Evolutionary conservation across 2,888 invertebrate genomes (phyloP).

Genomic region (Ptychoptera albimana): DNA sequence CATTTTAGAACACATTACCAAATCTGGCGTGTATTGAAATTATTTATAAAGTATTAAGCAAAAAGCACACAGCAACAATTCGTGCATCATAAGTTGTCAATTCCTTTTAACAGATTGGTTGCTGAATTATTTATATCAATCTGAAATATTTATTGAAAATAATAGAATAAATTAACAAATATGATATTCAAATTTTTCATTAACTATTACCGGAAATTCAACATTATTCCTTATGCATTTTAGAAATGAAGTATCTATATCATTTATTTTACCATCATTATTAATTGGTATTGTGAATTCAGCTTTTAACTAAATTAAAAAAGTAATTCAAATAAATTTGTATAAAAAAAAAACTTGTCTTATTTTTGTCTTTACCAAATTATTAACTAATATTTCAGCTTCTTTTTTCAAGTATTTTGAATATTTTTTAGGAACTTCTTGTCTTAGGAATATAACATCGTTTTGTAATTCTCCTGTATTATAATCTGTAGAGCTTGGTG

Average conservation of each 20-base stretch:
- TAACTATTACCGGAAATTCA: too few relatives aligned
- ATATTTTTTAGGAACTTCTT: constrained; percentile 15
- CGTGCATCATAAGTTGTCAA: not conserved
- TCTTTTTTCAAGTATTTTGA: constrained; percentile 16
- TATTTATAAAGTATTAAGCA: constrained; percentile 18
- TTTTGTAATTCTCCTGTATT: constrained; percentile 15
- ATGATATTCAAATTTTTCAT: too few relatives aligned
- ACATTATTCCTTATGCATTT: too few relatives aligned
- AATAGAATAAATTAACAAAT: too few relatives aligned
- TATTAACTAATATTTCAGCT: constrained; percentile 17
- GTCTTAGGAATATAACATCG: constrained; percentile 15
- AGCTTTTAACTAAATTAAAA: constrained; percentile 1
- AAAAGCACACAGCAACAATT: constrained; percentile 2
- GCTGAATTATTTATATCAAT: not conserved
- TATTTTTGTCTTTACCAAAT: constrained; percentile 14
- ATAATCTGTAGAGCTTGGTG: too few relatives aligned
- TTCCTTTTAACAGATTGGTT: constrained; percentile 1
- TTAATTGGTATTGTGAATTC: not conserved
- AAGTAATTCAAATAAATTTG: not conserved
- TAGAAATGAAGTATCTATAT: too few relatives aligned
- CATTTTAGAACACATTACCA: constrained; percentile 24
- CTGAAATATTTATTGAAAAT: too few relatives aligned
- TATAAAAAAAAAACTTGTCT: not conserved
- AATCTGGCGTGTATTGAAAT: constrained; percentile 25
- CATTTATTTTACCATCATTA: too few relatives aligned